Percentiles rank a stretch among this genome's conserved stretches.
Conservation (phyloP, 2,888 invertebrate genomes). For the Drosophila mercatorum region DNA sequence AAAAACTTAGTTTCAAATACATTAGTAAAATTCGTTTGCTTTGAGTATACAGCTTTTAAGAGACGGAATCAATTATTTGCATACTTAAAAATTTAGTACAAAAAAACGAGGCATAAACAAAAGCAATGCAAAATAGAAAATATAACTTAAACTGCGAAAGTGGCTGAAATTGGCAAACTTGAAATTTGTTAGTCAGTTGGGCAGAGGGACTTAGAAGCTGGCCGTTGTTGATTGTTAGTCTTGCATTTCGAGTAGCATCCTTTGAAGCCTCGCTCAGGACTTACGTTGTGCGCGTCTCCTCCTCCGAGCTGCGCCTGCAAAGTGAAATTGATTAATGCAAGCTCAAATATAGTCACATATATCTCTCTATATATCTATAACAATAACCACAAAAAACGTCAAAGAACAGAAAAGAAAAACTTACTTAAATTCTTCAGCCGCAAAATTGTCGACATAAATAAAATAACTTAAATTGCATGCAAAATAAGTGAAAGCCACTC, state of each 20-base stretch:
- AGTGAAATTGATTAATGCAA: conserved; percentile 30
- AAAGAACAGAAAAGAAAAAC: conserved; percentile 24
- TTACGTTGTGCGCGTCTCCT: conserved; percentile 83
- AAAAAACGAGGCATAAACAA: conserved; percentile 17
- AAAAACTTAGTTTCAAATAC: conserved; percentile 15
- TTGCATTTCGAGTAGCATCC: conserved; percentile 50
- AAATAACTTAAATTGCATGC: conserved; percentile 56
- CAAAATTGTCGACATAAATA: conserved; percentile 34
- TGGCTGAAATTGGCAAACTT: conserved; percentile 14
- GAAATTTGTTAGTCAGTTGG: conserved; percentile 31
- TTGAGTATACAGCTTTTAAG: conserved; percentile 21
- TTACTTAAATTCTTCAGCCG: conserved; percentile 59
- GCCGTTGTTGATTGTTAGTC: conserved; percentile 41
- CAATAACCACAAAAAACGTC: not conserved
- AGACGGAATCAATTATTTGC: conserved; percentile 44
- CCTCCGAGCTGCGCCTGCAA: conserved; percentile 83
- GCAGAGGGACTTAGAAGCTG: conserved; percentile 25
- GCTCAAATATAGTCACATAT: not conserved
- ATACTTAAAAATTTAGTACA: conserved; percentile 30
- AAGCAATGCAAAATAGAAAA: conserved; percentile 3
- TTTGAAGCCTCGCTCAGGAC: conserved; percentile 50
- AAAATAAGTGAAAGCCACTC: conserved; percentile 21
- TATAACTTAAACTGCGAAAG: conserved; percentile 4
- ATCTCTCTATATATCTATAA: not conserved
- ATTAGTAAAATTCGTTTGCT: conserved; percentile 25